Percentiles rank a stretch among this genome's conserved stretches.
phyloP scores from a whole-genome alignment of 2,797 vertebrate species.

The Melanotaenia parkinsoni region DNA sequence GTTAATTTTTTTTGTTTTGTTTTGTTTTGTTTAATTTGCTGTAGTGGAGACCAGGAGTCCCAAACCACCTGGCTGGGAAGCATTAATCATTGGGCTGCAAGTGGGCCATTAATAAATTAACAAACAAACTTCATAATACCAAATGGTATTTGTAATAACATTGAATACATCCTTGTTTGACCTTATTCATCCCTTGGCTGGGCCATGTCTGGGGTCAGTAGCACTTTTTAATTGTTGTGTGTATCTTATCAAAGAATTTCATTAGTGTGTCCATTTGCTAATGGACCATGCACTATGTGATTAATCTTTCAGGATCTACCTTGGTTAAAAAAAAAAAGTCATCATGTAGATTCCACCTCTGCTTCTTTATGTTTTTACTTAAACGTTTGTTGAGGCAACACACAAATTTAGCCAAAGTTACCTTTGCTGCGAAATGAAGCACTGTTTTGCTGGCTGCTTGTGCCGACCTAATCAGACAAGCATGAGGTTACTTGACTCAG shows the following conservation, averaged over 20 bases:
- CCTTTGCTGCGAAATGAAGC: not conserved
- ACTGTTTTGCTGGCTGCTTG: not conserved
- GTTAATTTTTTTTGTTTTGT: not conserved
- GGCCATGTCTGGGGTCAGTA: not conserved
- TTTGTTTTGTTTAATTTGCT: not conserved
- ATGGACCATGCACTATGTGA: no score
- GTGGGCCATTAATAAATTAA: not conserved
- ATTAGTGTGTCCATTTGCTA: not conserved
- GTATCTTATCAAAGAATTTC: no score
- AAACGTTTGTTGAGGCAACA: not conserved
- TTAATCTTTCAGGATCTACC: not conserved
- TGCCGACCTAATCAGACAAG: not conserved
- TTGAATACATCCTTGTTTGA: not conserved
- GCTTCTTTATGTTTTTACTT: no score
- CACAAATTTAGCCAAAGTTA: not conserved
- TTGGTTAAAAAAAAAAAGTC: not conserved
- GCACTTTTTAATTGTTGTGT: not conserved
- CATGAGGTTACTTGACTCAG: not conserved
- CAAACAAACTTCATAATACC: not conserved
- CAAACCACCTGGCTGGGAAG: not conserved
- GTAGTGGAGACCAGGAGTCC: not conserved
- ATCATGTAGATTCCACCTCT: not conserved
- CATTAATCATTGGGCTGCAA: not conserved
- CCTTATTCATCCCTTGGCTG: not conserved
- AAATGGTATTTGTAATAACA: not conserved